phyloP scores from a whole-genome alignment of 2,797 vertebrate species.

The Poecilia wingei region DNA sequence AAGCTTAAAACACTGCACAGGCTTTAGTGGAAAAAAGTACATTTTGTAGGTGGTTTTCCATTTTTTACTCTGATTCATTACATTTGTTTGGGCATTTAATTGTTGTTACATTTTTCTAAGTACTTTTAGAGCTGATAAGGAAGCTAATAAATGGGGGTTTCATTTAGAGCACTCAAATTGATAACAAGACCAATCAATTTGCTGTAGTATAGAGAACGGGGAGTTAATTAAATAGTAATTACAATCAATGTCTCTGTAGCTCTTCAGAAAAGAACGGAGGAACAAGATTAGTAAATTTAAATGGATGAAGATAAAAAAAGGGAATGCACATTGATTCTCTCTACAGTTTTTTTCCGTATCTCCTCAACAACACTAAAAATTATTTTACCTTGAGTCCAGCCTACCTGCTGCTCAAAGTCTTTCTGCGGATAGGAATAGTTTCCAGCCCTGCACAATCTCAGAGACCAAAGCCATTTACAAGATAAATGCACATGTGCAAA shows the following conservation, averaged over 20 bases:
- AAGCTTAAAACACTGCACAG: constrained; percentile 21
- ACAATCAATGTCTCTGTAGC: neutral
- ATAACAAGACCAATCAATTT: constrained; percentile 1
- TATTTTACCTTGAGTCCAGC: neutral
- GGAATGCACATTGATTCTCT: neutral
- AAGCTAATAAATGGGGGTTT: neutral
- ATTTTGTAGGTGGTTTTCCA: constrained; percentile 8
- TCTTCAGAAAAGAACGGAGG: neutral
- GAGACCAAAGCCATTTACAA: neutral
- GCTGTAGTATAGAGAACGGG: neutral
- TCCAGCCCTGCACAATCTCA: neutral
- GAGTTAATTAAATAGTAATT: neutral
- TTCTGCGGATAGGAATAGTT: neutral
- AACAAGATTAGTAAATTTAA: neutral
- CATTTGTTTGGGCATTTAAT: neutral
- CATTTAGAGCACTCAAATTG: neutral
- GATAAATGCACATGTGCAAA: neutral
- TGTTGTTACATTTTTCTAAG: neutral
- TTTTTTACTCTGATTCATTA: neutral
- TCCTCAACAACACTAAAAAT: neutral
- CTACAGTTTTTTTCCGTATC: neutral
- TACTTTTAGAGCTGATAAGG: neutral
- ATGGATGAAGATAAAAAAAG: neutral
- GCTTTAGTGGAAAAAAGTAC: constrained; percentile 17
- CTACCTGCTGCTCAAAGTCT: constrained; percentile 1